Evolutionary conservation across 2,797 vertebrate species (phyloP).

Genomic region (Hyperoplus lanceolatus): DNA sequence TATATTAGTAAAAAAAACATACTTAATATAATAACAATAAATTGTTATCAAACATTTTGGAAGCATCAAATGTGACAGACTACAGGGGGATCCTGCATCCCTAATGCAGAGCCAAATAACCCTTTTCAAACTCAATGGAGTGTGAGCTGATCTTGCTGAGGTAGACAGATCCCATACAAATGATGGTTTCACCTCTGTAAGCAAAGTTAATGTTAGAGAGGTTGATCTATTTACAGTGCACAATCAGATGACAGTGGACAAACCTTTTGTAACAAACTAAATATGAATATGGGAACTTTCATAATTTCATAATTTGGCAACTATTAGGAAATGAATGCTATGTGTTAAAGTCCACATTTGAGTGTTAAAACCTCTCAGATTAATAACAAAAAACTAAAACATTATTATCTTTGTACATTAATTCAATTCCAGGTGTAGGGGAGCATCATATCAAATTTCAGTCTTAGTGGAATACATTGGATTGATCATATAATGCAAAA

Average conservation of each 20-base stretch:
- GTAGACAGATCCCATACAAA: slow-evolving; percentile 84
- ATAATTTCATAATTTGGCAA: neutral
- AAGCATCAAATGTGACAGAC: slow-evolving; percentile 76
- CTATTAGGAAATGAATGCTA: rapidly evolving
- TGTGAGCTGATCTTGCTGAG: slow-evolving; percentile 87
- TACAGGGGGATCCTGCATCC: slow-evolving; percentile 70
- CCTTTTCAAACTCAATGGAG: slow-evolving; percentile 83
- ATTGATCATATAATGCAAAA: neutral
- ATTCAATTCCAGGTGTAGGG: neutral
- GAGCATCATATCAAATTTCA: neutral
- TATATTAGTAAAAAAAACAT: slow-evolving; percentile 34
- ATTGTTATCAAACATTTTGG: slow-evolving; percentile 68
- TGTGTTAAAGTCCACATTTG: neutral
- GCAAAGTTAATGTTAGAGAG: slow-evolving; percentile 84
- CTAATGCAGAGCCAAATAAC: slow-evolving; percentile 83
- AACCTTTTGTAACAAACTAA: slow-evolving; percentile 6
- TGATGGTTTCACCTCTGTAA: slow-evolving; percentile 84
- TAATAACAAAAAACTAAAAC: neutral
- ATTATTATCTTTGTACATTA: neutral
- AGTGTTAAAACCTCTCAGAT: neutral
- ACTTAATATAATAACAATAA: slow-evolving; percentile 26
- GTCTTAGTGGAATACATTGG: neutral
- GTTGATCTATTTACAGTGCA: slow-evolving; percentile 71
- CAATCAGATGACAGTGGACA: slow-evolving; percentile 50
- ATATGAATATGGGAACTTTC: neutral